phyloP scores from a whole-genome alignment of 2,888 invertebrate species.

The Limnephilus auricula region DNA sequence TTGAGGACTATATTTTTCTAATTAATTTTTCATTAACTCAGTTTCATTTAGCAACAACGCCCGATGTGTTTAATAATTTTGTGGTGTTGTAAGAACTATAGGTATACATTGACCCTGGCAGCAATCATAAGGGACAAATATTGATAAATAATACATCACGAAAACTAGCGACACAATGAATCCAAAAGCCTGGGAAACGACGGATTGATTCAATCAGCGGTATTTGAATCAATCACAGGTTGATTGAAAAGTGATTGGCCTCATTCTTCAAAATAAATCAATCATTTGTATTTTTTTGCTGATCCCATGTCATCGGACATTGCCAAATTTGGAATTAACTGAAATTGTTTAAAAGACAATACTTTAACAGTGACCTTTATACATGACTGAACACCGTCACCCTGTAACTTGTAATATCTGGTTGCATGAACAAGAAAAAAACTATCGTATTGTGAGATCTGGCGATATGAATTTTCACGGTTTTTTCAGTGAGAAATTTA shows the following conservation, averaged over 20 bases:
- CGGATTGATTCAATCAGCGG: not conserved
- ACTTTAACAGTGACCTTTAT: not conserved
- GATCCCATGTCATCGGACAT: not conserved
- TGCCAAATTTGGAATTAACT: not conserved
- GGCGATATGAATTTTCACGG: too few species aligned
- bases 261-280: not conserved
- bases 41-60: too few species aligned
- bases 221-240: not conserved
- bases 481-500: too few species aligned
- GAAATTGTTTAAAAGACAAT: not conserved
- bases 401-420: not conserved
- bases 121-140: not conserved
- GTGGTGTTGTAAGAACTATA: not conserved
- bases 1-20: too few species aligned
- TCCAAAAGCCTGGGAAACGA: not conserved
- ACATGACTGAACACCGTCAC: not conserved
- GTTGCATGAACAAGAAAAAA: not conserved
- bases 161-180: not conserved
- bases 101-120: not conserved
- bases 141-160: not conserved
- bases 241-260: not conserved
- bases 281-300: constrained; percentile 2
- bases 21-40: too few species aligned
- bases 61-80: not conserved
- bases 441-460: too few species aligned